A percentile compares a stretch with the other conserved stretches of the same genome.
These are phyloP conservation scores for Chitala chitala DNA, from an alignment of 2,113 vertebrate species.

Conservation along the genomic window DNA sequence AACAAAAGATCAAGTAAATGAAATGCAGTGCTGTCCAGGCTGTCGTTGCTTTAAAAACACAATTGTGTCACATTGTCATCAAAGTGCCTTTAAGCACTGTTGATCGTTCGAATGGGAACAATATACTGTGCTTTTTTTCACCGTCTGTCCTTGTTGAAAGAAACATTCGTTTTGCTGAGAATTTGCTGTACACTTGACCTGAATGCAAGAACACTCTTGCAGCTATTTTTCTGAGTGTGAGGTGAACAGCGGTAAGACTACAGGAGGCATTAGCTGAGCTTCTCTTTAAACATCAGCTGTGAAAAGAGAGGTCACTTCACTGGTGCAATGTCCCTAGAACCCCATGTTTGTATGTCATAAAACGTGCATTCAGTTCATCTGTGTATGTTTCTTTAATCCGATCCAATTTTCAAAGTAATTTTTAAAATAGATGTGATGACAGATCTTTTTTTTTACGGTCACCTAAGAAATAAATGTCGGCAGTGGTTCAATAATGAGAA, in stretches of 20 bases:
- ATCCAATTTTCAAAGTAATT: constrained; percentile 1
- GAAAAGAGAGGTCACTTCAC: neutral
- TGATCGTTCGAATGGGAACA: neutral
- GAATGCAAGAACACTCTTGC: neutral
- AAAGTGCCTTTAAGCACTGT: neutral
- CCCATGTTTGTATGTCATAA: neutral
- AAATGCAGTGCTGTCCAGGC: neutral
- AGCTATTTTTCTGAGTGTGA: neutral
- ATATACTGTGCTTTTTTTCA: neutral
- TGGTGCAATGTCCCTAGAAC: neutral
- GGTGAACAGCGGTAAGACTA: neutral
- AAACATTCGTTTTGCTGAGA: neutral
- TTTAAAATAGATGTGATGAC: neutral
- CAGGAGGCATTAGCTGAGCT: neutral
- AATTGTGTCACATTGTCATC: constrained; percentile 14
- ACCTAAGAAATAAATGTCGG: neutral
- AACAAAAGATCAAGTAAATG: neutral
- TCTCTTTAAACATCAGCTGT: neutral
- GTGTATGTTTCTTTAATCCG: neutral
- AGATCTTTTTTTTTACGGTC: neutral
- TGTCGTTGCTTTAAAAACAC: neutral
- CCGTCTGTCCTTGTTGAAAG: constrained; percentile 8
- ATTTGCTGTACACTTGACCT: neutral
- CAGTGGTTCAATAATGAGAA: neutral
- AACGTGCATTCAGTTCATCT: neutral